Evolutionary conservation across 2,113 vertebrate species (phyloP).

Genomic region (Andinoacara biseriatus): DNA sequence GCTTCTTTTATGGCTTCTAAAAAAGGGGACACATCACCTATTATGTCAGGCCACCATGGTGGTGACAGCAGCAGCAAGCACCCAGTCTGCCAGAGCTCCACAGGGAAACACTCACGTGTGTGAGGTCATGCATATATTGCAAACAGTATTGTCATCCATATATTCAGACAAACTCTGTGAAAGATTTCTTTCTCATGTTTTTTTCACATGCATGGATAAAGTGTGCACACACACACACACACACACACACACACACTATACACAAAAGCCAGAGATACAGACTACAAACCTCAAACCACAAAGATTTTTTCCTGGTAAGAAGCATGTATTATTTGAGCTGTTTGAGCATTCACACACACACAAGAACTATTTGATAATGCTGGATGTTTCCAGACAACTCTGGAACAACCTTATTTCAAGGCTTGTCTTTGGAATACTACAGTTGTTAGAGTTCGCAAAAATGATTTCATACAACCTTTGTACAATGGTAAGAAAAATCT

Average conservation of each 20-base stretch:
- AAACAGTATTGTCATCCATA: not conserved
- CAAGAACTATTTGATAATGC: not conserved
- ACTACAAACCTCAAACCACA: not conserved
- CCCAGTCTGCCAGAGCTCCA: conserved; percentile 27
- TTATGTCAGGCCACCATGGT: conserved; percentile 35
- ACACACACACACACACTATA: not conserved
- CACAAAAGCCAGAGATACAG: not conserved
- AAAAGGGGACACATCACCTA: conserved; percentile 62
- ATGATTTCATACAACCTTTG: not conserved
- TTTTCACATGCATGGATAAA: not conserved
- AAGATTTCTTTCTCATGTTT: not conserved
- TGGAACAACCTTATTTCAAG: not conserved
- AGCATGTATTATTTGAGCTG: not conserved
- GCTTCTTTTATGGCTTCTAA: conserved; percentile 72
- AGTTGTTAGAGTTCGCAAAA: conserved; percentile 5
- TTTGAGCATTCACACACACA: not conserved
- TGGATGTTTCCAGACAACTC: not conserved
- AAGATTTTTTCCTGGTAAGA: not conserved
- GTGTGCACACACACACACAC: not conserved
- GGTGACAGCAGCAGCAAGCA: conserved; percentile 54
- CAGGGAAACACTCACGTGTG: not conserved
- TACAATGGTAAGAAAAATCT: no score
- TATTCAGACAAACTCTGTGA: not conserved
- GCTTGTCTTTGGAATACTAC: conserved; percentile 9
- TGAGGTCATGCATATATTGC: conserved; percentile 10